phyloP scores from a whole-genome alignment of 2,113 vertebrate genomes.

The Furnarius figulus region DNA sequence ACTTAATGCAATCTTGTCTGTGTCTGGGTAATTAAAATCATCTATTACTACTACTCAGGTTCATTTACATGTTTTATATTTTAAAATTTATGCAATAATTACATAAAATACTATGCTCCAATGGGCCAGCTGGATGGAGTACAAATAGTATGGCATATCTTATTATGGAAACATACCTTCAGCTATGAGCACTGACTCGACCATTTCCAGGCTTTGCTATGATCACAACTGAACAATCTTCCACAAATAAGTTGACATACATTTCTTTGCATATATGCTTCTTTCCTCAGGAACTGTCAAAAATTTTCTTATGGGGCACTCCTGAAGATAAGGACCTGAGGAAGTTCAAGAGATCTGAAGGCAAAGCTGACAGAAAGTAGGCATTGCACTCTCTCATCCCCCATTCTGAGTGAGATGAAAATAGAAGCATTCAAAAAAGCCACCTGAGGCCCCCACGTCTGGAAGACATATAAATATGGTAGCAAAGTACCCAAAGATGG shows the following conservation, averaged over 20 bases:
- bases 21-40: slow-evolving; percentile 68
- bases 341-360: not conserved
- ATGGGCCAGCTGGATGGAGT: slow-evolving; percentile 52
- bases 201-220: not conserved
- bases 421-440: not conserved
- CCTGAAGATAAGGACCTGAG: not conserved
- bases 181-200: not conserved
- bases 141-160: slow-evolving; percentile 19
- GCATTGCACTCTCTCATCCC: not conserved
- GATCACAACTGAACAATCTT: not conserved
- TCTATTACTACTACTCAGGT: slow-evolving; percentile 62
- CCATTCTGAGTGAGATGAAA: not conserved
- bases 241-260: not conserved
- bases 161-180: slow-evolving; percentile 22
- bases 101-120: slow-evolving; percentile 38
- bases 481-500: not conserved
- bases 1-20: slow-evolving; percentile 67
- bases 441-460: accelerated
- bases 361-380: not conserved
- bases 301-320: not conserved
- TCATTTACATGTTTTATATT: slow-evolving; percentile 68
- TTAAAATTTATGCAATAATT: slow-evolving; percentile 64
- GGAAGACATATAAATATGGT: not conserved
- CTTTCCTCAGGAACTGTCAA: not conserved
- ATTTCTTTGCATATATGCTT: not conserved